Percentiles rank a stretch among this genome's conserved stretches.
Conservation (phyloP, 2,113 vertebrate genomes). For the Epinephelus fuscoguttatus region DNA sequence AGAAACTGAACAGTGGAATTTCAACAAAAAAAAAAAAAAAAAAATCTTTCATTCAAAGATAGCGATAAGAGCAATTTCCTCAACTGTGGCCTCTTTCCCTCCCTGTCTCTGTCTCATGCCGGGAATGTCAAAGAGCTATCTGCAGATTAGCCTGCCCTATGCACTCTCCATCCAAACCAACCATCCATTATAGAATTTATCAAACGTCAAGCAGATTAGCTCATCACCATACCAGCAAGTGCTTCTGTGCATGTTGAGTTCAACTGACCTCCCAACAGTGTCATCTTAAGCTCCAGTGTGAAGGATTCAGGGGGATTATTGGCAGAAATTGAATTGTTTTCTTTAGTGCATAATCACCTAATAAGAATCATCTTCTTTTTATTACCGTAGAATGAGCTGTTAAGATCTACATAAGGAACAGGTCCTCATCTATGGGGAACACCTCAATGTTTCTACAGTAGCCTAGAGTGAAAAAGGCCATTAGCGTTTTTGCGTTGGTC, state of each 20-base stretch:
- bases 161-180: constrained; percentile 22
- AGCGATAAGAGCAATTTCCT: constrained; percentile 39
- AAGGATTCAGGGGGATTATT: too few species aligned
- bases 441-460: too few species aligned
- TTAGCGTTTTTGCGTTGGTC: too few species aligned
- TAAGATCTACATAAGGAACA: too few species aligned
- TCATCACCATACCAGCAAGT: constrained; percentile 16
- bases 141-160: constrained; percentile 31
- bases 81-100: constrained; percentile 1
- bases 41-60: constrained; percentile 26
- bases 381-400: too few species aligned
- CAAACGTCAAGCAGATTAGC: constrained; percentile 38
- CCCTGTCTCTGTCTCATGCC: constrained; percentile 13
- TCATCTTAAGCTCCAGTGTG: constrained; percentile 9
- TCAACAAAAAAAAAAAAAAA: not conserved
- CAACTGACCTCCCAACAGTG: constrained; percentile 3
- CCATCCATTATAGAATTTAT: constrained; percentile 42
- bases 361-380: too few species aligned
- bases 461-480: too few species aligned
- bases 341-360: too few species aligned
- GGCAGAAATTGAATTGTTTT: too few species aligned
- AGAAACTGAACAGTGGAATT: constrained; percentile 44
- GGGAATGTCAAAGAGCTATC: constrained; percentile 26
- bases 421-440: too few species aligned
- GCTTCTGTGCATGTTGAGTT: constrained; percentile 10